phyloP scores from a whole-genome alignment of 2,888 invertebrate species.

The Taenaris catops region DNA sequence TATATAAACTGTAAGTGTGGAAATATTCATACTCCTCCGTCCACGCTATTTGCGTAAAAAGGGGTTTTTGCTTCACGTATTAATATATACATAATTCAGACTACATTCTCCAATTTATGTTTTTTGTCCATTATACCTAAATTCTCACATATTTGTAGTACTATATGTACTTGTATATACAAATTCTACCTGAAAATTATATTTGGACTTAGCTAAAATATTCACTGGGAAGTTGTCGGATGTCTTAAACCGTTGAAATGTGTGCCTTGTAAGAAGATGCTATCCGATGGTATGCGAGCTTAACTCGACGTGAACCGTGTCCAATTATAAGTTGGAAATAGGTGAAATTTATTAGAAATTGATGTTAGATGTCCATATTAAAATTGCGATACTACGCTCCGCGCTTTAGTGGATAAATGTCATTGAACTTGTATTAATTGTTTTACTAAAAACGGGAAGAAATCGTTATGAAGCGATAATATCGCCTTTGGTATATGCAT shows the following conservation, averaged over 20 bases:
- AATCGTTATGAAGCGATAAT: too few relatives aligned
- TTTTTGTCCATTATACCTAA: too few relatives aligned
- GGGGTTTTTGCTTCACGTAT: too few relatives aligned
- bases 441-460: not conserved
- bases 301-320: constrained; percentile 38
- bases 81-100: too few relatives aligned
- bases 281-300: constrained; percentile 26
- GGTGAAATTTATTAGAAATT: constrained; percentile 32
- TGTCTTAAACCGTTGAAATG: constrained; percentile 13
- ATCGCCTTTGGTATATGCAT: too few relatives aligned
- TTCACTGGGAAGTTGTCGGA: constrained; percentile 14
- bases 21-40: too few relatives aligned
- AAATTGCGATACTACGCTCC: constrained; percentile 27
- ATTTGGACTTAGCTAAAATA: constrained; percentile 2
- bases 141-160: too few relatives aligned
- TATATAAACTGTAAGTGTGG: too few relatives aligned
- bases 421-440: not conserved
- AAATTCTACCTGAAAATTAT: constrained; percentile 1
- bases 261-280: constrained; percentile 20
- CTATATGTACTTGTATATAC: too few relatives aligned
- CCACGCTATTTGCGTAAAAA: too few relatives aligned
- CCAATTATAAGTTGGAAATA: constrained; percentile 40
- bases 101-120: too few relatives aligned
- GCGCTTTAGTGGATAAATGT: not conserved
- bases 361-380: constrained; percentile 19